phyloP scores from a whole-genome alignment of 2,888 invertebrate genomes.

The Eilema caniola region DNA sequence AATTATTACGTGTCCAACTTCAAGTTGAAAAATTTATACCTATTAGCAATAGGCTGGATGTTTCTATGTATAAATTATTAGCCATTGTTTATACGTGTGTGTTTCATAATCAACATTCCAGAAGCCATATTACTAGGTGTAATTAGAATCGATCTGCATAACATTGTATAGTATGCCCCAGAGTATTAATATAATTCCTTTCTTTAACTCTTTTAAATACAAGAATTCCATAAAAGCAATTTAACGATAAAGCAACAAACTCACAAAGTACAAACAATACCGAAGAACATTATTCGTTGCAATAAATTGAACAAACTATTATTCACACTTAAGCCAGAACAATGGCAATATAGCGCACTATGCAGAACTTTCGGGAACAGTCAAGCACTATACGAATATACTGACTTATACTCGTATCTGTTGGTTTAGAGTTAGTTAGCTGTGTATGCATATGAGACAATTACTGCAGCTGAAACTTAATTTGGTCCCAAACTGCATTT shows the following conservation, averaged over 20 bases:
- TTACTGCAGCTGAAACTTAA: constrained; percentile 58
- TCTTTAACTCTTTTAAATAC: not conserved
- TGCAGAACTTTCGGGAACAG: constrained; percentile 39
- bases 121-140: not conserved
- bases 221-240: not conserved
- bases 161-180: not conserved
- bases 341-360: constrained; percentile 44
- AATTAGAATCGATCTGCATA: not conserved
- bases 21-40: no score
- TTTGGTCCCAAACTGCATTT: constrained; percentile 63
- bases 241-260: not conserved
- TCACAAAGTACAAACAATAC: constrained; percentile 24
- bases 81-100: not conserved
- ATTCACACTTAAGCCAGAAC: constrained; percentile 47
- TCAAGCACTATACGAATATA: constrained; percentile 32
- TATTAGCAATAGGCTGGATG: no score
- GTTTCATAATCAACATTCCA: no score
- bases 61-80: no score
- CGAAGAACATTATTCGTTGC: constrained; percentile 27
- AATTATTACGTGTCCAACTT: not conserved
- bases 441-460: constrained; percentile 37
- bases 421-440: no score
- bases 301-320: constrained; percentile 31
- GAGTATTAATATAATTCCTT: not conserved
- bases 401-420: not conserved